phyloP scores from a whole-genome alignment of 2,888 invertebrate genomes.

The Nematopogon swammerdamellus region DNA sequence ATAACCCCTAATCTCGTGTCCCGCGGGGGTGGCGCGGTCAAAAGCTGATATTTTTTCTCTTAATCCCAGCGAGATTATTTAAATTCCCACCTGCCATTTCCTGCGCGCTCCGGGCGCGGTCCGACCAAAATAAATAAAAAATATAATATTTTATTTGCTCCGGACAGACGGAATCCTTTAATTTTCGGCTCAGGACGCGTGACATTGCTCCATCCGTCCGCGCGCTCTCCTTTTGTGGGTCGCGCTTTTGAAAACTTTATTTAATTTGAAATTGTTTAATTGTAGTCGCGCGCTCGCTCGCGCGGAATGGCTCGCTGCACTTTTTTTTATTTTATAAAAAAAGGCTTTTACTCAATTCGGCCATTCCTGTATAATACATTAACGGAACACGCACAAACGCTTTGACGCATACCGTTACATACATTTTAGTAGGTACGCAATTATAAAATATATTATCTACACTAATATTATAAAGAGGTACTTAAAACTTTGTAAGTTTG shows the following conservation, averaged over 20 bases:
- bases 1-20: no score
- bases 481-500: no score
- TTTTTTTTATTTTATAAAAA: no score
- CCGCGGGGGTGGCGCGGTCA: constrained; percentile 24
- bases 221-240: constrained; percentile 11
- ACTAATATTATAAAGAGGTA: no score
- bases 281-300: no score
- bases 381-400: no score
- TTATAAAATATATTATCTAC: no score
- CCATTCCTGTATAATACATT: no score
- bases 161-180: constrained; percentile 53
- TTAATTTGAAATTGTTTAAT: background rate
- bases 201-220: constrained; percentile 26
- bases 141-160: constrained; percentile 54
- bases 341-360: no score
- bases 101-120: constrained; percentile 27
- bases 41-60: constrained; percentile 52
- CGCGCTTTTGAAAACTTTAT: background rate
- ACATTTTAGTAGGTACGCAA: no score
- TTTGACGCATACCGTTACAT: no score
- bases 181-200: constrained; percentile 46
- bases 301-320: no score
- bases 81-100: constrained; percentile 53
- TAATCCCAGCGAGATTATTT: constrained; percentile 58
- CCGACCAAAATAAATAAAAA: constrained; percentile 50